Base-by-base conservation (phyloP, 1,140 invertebrate species). In the Metopolophium dirhodum region DNA sequence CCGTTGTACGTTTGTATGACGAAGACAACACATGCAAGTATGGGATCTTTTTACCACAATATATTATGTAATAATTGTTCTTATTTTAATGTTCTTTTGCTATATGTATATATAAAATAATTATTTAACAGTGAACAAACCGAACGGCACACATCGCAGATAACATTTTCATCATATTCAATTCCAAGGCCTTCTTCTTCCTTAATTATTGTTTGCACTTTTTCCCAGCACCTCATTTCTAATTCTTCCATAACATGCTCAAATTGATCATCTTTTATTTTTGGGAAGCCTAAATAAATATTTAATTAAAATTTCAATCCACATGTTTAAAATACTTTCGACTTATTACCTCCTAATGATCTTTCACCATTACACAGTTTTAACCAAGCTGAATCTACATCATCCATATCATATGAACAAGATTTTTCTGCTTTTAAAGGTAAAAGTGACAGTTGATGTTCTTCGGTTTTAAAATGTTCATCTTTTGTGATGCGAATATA, bases 141-240 rank as follows among this genome's bases (percentile, higher is more conserved):
- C 95, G 98, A 99, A 95, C 98, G 96, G 95, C 99, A 99, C 88
- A 99, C 99, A 96, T 99, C 99, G 96, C 99, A 99, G 94, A 99
- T 99, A 93, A 99, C 98, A 96, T 99, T 99, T 95, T 99, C 99
- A 95, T 99, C 99, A 95, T 98, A 99, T 95, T 99, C 99, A 94
- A 99, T 98, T 61, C 98, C 98, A 57, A 99, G 96, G 87, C 98
- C 98, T 95, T 99, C 98, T 95, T 99, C 98, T 94, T 97, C 98
- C 95, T 98, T 98, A 93, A 99, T 97, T 94, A 98, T 98, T 90
- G 97, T 97, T 95, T 99, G 98, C 95, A 99, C 98, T 95, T 98
- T 98, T 94, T 99, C 98, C 97, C 98, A 98, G 95, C 98, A 99
- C 94, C 98, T 97, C 92, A 95, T 95, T 96, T 99, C 99, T 37